Evolutionary conservation across 1,140 invertebrate genomes (phyloP).

Genomic region (Acyrthosiphon pisum): DNA sequence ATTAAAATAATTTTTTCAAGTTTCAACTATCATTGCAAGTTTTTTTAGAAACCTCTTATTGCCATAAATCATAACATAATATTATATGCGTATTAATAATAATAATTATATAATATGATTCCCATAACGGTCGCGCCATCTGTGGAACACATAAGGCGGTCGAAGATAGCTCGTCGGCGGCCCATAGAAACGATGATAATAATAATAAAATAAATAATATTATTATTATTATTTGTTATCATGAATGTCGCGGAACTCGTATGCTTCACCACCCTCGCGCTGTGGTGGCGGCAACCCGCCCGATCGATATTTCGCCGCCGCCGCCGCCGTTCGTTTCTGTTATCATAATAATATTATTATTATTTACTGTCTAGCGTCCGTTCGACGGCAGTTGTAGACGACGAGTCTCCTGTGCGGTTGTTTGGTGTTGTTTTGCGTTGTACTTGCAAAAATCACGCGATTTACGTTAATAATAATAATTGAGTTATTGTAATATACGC

Average conservation of each 20-base stretch:
- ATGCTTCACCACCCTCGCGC: background rate
- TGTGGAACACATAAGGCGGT: too few species aligned
- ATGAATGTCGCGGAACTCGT: background rate
- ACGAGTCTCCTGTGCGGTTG: background rate
- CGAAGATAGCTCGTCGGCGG: too few species aligned
- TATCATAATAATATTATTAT: background rate
- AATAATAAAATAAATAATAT: background rate
- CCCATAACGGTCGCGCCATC: too few species aligned
- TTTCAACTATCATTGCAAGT: too few species aligned
- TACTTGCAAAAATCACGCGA: background rate
- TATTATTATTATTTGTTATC: background rate
- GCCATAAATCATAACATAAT: too few species aligned
- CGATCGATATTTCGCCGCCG: slow-evolving; percentile 17
- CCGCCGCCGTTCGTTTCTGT: background rate
- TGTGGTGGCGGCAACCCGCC: background rate
- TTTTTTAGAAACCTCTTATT: too few species aligned
- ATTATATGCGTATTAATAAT: too few species aligned
- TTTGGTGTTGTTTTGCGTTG: background rate
- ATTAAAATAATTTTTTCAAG: too few species aligned
- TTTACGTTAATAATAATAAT: background rate
- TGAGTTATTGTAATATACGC: too few species aligned
- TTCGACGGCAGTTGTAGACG: background rate
- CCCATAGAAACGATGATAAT: too few species aligned
- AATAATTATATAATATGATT: too few species aligned
- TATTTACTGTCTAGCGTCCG: too few species aligned